Evolutionary conservation across 2,113 vertebrate genomes (phyloP), one percentile per base, ranked within the genome.

Genomic region (Anguilla rostrata): DNA sequence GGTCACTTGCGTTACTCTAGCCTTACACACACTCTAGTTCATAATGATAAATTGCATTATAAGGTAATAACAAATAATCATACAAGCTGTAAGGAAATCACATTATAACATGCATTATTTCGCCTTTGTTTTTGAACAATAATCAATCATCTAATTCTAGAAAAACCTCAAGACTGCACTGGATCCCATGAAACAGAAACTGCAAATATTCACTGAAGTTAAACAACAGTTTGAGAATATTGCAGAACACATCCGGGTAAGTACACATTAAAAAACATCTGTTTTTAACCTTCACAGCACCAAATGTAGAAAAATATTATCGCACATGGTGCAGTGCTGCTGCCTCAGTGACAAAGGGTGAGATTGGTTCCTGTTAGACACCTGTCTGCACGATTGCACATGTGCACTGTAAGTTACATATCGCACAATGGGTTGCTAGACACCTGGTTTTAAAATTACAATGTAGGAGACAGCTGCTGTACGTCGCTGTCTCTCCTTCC

Each of bases 131-230:
- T 34, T 34, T 34, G 34, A 34, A 34, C 34, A 34, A 34, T 0
- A 66, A 3, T 8, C 22, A 4, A 26, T 66, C 60, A 86, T 43
- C 90, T 88, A 85, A 80, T 92, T 91, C 39, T 83, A 96, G 95
- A 95, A 92, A 85, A 94, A 96, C 90, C 92, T 96, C 71, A 95
- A 94, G 89, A 93, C 34, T 34, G 94, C 94, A 0, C 83, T 96
- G 66, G 88, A 92, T 87, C 94, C 94, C 83, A 90, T 96, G 85
- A 93, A 95, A 89, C 93, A 94, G 15, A 96, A 94, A 87, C 78
- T 96, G 86, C 93, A 94, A 83, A 56, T 90, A 81, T 94, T 94
- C 92, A 93, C 81, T 78, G 94, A 93, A 80, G 91, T 89, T 0
- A 94, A 90, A 90, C 43, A 49, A 6, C 88, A 86, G 60, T 94